Conservation (phyloP, 2,888 invertebrate species). For the Tinea semifulvella region DNA sequence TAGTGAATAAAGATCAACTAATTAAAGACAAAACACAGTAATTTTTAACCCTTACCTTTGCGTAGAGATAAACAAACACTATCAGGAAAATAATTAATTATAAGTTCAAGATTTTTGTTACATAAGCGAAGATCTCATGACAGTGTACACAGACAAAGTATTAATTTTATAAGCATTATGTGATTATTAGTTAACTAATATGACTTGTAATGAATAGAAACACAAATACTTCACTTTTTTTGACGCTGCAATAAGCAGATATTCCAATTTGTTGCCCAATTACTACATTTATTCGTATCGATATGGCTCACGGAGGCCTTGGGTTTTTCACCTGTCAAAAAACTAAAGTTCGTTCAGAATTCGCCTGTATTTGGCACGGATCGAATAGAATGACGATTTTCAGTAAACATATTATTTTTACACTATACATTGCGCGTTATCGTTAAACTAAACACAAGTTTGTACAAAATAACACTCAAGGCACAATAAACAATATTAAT, state of each 20-base stretch:
- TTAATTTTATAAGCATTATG: slow-evolving; percentile 38
- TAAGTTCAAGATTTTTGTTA: slow-evolving; percentile 42
- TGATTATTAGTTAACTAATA: slow-evolving; percentile 32
- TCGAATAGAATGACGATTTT: no score
- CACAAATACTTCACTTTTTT: slow-evolving; percentile 55
- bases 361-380: no score
- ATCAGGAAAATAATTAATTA: slow-evolving; percentile 37
- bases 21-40: no score
- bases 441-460: no score
- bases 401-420: no score
- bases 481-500: no score
- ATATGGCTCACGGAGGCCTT: slow-evolving; percentile 2
- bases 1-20: not conserved
- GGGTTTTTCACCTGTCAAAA: slow-evolving; percentile 6
- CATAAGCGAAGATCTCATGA: slow-evolving; percentile 59
- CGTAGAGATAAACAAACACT: slow-evolving; percentile 44
- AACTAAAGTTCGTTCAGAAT: not conserved
- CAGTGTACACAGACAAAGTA: slow-evolving; percentile 24
- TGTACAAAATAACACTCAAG: no score
- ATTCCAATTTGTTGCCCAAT: slow-evolving; percentile 39
- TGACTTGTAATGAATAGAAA: slow-evolving; percentile 30
- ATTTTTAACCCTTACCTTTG: slow-evolving; percentile 50
- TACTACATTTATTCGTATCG: slow-evolving; percentile 49
- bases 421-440: no score
- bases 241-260: slow-evolving; percentile 38